Percentiles rank a stretch among this genome's conserved stretches.
Conservation (phyloP, 2,797 vertebrate species). For the Phalanger gymnotis region DNA sequence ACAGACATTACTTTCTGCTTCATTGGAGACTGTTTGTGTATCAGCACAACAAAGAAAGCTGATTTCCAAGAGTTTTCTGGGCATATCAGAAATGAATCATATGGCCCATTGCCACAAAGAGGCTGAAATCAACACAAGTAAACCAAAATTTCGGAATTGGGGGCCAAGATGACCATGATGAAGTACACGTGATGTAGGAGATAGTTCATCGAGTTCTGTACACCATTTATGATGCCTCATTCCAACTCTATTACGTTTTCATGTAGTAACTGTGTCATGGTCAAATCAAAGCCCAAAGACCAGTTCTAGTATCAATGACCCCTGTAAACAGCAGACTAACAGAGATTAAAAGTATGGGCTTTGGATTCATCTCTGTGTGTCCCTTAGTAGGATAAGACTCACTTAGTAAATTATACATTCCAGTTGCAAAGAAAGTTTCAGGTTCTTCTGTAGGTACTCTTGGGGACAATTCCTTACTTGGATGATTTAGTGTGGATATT, state of each 20-base stretch:
- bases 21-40: conserved; percentile 84
- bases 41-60: conserved; percentile 92
- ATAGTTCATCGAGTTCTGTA: conserved; percentile 99
- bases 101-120: conserved; percentile 98
- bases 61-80: conserved; percentile 91
- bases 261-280: conserved; percentile 97
- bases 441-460: conserved; percentile 82
- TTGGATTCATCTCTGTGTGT: conserved; percentile 82
- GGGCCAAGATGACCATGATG: conserved; percentile 98
- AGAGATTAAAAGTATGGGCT: conserved; percentile 91
- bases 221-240: conserved; percentile 95
- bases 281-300: conserved; percentile 99
- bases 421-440: conserved; percentile 74
- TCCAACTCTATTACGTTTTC: conserved; percentile 97
- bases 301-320: conserved; percentile 97
- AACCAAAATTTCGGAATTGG: conserved; percentile 95
- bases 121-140: conserved; percentile 97
- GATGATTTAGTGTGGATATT: conserved; percentile 90
- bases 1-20: conserved; percentile 82
- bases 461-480: conserved; percentile 83
- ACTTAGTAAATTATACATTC: conserved; percentile 79
- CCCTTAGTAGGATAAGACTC: conserved; percentile 79
- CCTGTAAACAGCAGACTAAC: conserved; percentile 96
- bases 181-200: conserved; percentile 98
- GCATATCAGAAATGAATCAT: conserved; percentile 96